Conservation (phyloP, 2,888 invertebrate species). For the Neoitamus cyanurus region DNA sequence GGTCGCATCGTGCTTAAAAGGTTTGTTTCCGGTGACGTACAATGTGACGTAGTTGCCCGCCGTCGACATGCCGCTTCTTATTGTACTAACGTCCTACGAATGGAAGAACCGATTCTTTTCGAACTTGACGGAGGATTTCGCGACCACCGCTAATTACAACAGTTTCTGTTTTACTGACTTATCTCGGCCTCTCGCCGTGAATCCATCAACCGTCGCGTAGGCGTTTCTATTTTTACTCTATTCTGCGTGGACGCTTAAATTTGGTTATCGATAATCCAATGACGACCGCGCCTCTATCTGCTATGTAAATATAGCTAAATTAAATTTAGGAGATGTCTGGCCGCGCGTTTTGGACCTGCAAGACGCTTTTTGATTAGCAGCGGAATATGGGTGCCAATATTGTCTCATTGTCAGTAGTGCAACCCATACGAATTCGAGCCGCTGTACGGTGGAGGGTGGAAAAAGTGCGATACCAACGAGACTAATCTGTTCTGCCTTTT, state of each 20-base stretch:
- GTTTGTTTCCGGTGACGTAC: conserved; percentile 59
- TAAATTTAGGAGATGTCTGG: conserved; percentile 11
- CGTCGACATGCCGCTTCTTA: conserved; percentile 46
- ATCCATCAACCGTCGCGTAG: too few species aligned
- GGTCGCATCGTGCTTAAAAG: conserved; percentile 62
- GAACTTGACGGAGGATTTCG: too few species aligned
- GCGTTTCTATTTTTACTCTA: neutral
- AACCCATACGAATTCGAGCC: neutral
- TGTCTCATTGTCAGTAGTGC: neutral
- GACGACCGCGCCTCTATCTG: too few species aligned
- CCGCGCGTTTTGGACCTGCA: too few species aligned
- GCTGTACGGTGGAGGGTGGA: neutral
- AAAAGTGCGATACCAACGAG: neutral
- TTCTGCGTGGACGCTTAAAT: neutral
- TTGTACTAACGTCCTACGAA: too few species aligned
- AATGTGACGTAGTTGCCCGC: conserved; percentile 53
- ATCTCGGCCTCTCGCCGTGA: too few species aligned
- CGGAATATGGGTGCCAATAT: neutral
- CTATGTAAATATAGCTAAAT: too few species aligned
- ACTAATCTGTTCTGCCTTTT: conserved; percentile 23
- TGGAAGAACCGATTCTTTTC: too few species aligned
- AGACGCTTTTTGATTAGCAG: neutral
- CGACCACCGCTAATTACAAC: too few species aligned
- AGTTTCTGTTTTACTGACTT: too few species aligned
- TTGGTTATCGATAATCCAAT: too few species aligned